Percentiles rank a stretch among this genome's conserved stretches.
phyloP scores from a whole-genome alignment of 2,888 invertebrate genomes.

The Aplocera efformata region DNA sequence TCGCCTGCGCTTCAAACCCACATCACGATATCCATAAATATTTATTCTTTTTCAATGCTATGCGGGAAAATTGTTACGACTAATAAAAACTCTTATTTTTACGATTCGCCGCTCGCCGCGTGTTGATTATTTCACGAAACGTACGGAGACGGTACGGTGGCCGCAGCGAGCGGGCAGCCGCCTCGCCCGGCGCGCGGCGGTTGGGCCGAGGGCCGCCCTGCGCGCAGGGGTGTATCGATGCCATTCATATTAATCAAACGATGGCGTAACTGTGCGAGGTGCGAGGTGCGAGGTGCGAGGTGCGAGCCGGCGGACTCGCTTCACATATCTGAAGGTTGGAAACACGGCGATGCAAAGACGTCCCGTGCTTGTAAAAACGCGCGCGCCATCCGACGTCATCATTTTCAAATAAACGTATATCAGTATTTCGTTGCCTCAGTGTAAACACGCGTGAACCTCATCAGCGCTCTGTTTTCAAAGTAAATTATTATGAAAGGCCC shows the following conservation, averaged over 20 bases:
- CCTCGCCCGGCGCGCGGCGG: neutral
- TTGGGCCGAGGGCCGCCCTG: neutral
- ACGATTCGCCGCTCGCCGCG: conserved; percentile 27
- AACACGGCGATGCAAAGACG: neutral
- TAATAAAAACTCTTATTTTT: conserved; percentile 34
- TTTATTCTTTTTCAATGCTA: conserved; percentile 31
- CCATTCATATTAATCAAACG: conserved; percentile 20
- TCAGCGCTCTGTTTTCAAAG: no score
- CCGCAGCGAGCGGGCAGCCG: neutral
- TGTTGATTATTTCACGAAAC: conserved; percentile 32
- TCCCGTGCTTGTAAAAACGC: no score
- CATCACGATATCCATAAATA: conserved; percentile 27
- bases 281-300: no score
- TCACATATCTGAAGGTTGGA: neutral
- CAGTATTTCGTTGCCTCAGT: no score
- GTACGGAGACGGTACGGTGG: neutral
- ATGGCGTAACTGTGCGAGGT: conserved; percentile 10
- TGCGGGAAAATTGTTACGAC: conserved; percentile 30
- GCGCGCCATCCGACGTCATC: no score
- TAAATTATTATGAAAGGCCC: no score
- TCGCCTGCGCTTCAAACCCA: conserved; percentile 16
- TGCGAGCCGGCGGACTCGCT: conserved; percentile 9
- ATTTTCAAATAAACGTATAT: no score
- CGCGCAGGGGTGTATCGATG: conserved; percentile 2
- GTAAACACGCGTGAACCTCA: no score